Evolutionary conservation across 1,140 invertebrate genomes (phyloP).

Genomic region (Tetragnatha versicolor): DNA sequence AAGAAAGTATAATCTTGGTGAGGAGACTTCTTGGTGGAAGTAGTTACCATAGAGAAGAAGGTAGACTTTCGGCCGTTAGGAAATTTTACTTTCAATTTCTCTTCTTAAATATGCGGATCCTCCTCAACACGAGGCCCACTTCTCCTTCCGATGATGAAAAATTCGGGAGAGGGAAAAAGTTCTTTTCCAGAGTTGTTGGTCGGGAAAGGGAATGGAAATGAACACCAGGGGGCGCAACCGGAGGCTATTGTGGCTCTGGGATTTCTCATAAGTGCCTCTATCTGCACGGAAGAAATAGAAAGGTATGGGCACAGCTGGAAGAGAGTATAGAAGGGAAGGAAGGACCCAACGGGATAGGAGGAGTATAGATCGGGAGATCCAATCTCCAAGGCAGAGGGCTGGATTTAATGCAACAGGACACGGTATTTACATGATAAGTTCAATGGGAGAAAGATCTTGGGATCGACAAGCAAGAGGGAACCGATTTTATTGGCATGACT

Average conservation of each 20-base stretch:
- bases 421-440: constrained; percentile 53
- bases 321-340: neutral
- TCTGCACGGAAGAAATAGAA: constrained; percentile 25
- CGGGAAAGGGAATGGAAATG: constrained; percentile 49
- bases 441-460: constrained; percentile 24
- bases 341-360: constrained; percentile 5
- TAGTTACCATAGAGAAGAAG: constrained; percentile 17
- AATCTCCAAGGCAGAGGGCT: constrained; percentile 42
- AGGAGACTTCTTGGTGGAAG: neutral
- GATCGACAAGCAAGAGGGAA: constrained; percentile 1
- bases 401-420: constrained; percentile 47
- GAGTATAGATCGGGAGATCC: constrained; percentile 49
- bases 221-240: constrained; percentile 46
- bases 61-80: neutral
- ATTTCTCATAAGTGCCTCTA: constrained; percentile 56
- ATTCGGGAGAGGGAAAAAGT: neutral
- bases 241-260: constrained; percentile 52
- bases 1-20: constrained; percentile 23
- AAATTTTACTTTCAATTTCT: constrained; percentile 53
- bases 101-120: constrained; percentile 38
- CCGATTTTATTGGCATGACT: neutral
- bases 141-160: neutral
- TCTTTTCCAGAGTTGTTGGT: neutral
- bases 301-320: constrained; percentile 17
- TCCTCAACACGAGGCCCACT: neutral